Conservation (phyloP, 2,113 vertebrate genomes). For the Sander vitreus region DNA sequence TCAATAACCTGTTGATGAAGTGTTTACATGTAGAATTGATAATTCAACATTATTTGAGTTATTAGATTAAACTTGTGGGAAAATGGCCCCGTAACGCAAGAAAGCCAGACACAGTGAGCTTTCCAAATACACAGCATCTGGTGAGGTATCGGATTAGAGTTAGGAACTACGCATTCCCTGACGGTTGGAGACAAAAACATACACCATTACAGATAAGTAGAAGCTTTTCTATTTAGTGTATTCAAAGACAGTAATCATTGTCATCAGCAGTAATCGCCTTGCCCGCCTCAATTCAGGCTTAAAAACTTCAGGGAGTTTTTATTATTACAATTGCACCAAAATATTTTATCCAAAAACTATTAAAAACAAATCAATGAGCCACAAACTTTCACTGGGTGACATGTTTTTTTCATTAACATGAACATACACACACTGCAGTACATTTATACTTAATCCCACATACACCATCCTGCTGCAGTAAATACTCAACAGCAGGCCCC, state of each 20-base stretch:
- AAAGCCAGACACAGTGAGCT: not conserved
- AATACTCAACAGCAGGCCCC: too few relatives aligned
- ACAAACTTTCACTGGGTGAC: too few relatives aligned
- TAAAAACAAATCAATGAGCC: too few relatives aligned
- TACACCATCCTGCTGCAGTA: too few relatives aligned
- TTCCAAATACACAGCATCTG: constrained; percentile 22
- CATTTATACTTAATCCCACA: too few relatives aligned
- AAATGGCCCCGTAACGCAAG: not conserved
- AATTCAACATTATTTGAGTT: not conserved
- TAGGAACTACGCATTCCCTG: constrained; percentile 9
- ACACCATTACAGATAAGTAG: constrained; percentile 42
- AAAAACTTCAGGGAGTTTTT: constrained; percentile 14
- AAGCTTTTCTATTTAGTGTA: constrained; percentile 18
- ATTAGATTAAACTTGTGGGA: constrained; percentile 8
- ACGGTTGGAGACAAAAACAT: constrained; percentile 17
- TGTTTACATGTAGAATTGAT: not conserved
- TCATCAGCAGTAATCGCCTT: constrained; percentile 33
- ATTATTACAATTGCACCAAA: not conserved
- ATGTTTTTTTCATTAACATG: too few relatives aligned
- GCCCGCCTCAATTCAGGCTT: constrained; percentile 6
- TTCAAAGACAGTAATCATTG: constrained; percentile 33
- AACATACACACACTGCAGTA: too few relatives aligned
- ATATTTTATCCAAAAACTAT: too few relatives aligned
- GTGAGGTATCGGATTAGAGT: constrained; percentile 22
- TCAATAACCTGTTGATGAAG: not conserved